These are phyloP conservation scores for Platanista minor DNA, from an alignment of 2,113 vertebrate genomes.

Conservation along the genomic window DNA sequence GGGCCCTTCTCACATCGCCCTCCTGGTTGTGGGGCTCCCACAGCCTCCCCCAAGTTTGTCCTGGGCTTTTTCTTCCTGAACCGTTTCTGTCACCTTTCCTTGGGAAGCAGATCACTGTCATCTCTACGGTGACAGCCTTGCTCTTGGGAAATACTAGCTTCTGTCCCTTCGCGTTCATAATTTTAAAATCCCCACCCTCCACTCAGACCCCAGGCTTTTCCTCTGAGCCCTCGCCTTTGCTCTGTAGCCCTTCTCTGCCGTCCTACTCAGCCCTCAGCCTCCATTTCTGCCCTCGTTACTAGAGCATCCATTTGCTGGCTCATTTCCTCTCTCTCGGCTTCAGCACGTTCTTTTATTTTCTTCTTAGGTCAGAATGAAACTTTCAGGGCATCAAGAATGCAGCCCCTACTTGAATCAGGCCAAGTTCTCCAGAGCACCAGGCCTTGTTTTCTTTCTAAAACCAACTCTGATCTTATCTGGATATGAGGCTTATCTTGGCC, in stretches of 20 bases:
- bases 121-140: background rate
- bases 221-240: background rate
- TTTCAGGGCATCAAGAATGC: background rate
- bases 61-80: background rate
- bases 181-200: background rate
- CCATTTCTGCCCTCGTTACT: background rate
- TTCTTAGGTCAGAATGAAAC: slow-evolving; percentile 35
- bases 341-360: slow-evolving; percentile 30
- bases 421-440: slow-evolving; percentile 72
- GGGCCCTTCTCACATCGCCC: background rate
- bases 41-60: background rate
- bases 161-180: background rate
- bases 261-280: background rate
- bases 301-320: background rate
- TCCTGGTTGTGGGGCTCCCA: background rate
- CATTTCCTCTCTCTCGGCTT: background rate
- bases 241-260: background rate
- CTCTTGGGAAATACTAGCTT: slow-evolving; percentile 20
- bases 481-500: slow-evolving; percentile 52
- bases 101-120: background rate
- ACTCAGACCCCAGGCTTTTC: background rate
- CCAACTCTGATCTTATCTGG: slow-evolving; percentile 47
- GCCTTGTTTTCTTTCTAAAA: slow-evolving; percentile 59
- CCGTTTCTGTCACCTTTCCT: background rate
- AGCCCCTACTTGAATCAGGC: background rate